A percentile compares a stretch with the other conserved stretches of the same genome.
These are phyloP conservation scores for Nyctibius bracteatus DNA, from an alignment of 2,113 vertebrate species.

Conservation along the genomic window DNA sequence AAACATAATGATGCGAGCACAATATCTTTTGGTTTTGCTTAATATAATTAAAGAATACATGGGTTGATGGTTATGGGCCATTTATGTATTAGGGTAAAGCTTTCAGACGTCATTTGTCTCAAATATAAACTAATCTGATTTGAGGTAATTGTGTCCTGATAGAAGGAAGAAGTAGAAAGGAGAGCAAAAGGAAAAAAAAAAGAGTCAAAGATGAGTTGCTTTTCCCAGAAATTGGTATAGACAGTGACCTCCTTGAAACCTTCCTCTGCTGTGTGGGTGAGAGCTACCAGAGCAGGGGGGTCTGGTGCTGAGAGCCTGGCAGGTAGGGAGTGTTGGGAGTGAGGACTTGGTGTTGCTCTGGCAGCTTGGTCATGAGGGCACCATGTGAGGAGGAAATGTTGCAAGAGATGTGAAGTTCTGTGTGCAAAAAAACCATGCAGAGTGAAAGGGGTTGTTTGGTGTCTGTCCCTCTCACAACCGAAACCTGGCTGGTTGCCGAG, in stretches of 20 bases:
- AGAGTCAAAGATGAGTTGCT: not conserved
- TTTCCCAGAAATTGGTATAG: not conserved
- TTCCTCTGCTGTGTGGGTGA: rapidly evolving
- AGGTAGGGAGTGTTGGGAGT: not conserved
- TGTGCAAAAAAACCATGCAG: not conserved
- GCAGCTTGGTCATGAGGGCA: not conserved
- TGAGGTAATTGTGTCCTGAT: not conserved
- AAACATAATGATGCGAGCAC: not conserved
- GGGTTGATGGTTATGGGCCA: not conserved
- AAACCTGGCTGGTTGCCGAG: not conserved
- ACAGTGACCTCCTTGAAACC: not conserved
- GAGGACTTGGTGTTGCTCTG: not conserved
- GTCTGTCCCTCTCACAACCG: not conserved
- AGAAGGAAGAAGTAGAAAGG: not conserved
- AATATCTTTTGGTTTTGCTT: not conserved
- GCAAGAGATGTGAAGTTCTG: not conserved
- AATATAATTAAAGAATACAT: not conserved
- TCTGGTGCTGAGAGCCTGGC: not conserved
- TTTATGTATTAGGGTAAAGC: not conserved
- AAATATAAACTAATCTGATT: not conserved
- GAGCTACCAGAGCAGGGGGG: not conserved
- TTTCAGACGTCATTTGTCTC: not conserved
- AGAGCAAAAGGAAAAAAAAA: not conserved
- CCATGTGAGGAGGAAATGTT: constrained; percentile 21
- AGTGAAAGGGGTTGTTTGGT: not conserved